Base-by-base conservation (phyloP, 2,888 invertebrate genomes). In the Nomada fabriciana region DNA sequence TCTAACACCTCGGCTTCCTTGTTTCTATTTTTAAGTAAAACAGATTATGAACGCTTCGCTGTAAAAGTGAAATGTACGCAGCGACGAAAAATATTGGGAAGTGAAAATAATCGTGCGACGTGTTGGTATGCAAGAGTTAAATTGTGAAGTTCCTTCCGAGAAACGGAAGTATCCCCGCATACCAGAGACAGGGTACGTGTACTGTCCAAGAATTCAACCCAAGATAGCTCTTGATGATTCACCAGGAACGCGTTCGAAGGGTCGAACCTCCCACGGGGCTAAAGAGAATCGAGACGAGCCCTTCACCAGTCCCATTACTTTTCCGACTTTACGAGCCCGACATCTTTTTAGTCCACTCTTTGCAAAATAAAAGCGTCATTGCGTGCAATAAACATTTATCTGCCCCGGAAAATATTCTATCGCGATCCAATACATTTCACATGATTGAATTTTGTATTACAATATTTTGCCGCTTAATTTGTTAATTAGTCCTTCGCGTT, bases 181-280 rank as follows among this genome's bases (percentile, higher is more conserved):
- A 80, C 80, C 81, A 75, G 67, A 42, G 50, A 59, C 29, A 61
- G 76, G 73, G 57, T 76, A 59, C 76, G 72, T 82, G 80, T 65
- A 59, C 43, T 63, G 13, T 59, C 25, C 18, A 79, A 78, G 82
- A 86, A 80, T 83, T 83, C 68, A 70, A 67, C 59, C 74, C 68
- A 65, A 76, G 79, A 79, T 81, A 52, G 65, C 57, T 74, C 20
- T 15, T 9, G 75, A 73, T 88, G 88, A 88, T 83, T 88, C 88
- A 88, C 76, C 70, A 25, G 20, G 18, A 72, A 85, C 67, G 74
- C 57, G 79, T 88, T 84, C 71, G 20, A 43, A 60, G 78, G 80
- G 64, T 69, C 68, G 81, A 61, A 69, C 59, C 76, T 42, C 36
- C 74, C 81, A 67, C 43, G 29, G 71, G 52, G 79, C 74, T 74